Base-by-base conservation (phyloP, 2,113 vertebrate species). In the Ailurus styani region DNA sequence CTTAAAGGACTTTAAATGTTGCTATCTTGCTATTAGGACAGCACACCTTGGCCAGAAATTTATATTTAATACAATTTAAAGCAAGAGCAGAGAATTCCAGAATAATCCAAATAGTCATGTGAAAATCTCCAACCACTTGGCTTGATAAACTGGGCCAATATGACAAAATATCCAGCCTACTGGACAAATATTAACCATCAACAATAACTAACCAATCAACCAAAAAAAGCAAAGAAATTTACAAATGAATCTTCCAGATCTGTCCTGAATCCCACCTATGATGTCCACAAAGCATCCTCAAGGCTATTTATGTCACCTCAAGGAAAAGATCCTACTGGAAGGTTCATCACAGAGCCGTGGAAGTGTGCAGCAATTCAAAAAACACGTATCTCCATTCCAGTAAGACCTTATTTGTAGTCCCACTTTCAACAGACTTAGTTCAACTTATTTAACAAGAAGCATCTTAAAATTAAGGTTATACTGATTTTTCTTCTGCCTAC, bases 11-110 rank as follows among this genome's bases (percentile, higher is more conserved):
- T 70, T 10, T 18, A 77, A 95, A 90, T 87, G 34, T 77, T 88
- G 21, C 23, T 57, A 50, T 64, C 20, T 50, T 82, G 87, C 83
- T 78, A 57, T 64, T 91, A 97, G 77, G 70, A 86, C 55, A 95
- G 57, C 15, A 82, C 1, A 85, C 11, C 4, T 52, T 77, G 52
- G 25, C 40, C 66, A 96, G 50, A 86, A 95, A 93, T 93, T 68
- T 90, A 93, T 50, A 83, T 66, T 90, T 68, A 94, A 87, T 75
- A 87, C 70, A 72, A 50, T 73, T 70, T 96, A 79, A 88, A 95
- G 40, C 37, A 89, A 93, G 42, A 79, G 8, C 47, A 93, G 66
- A 87, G 42, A 93, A 95, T 52, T 70, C 18, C 40, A 89, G 55
- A 96, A 78, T 70, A 78, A 97, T 66, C 29, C 10, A 87, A 84